A percentile compares a stretch with the other conserved stretches of the same genome.
These are phyloP conservation scores for Drosophila macrospina DNA, from an alignment of 2,888 invertebrate species.

Conservation along the genomic window DNA sequence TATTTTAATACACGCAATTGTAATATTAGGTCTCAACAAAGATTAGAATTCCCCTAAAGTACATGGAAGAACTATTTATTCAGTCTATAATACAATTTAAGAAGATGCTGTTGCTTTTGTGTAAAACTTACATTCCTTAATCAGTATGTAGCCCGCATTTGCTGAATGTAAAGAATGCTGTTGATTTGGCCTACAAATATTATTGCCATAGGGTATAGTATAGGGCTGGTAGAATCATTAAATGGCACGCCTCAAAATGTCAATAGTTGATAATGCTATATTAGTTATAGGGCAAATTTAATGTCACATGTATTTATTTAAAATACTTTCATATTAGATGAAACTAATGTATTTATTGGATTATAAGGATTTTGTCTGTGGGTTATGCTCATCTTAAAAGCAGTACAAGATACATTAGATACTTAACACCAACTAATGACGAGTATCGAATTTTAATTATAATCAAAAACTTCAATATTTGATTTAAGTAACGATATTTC, in stretches of 20 bases:
- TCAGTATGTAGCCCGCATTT: not conserved
- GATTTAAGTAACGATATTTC: not conserved
- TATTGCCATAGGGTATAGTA: no score
- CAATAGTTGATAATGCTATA: not conserved
- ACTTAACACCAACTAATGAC: no score
- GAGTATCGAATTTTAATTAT: not conserved
- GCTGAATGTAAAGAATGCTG: not conserved
- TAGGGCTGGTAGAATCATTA: not conserved
- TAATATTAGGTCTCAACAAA: not conserved
- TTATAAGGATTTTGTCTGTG: not conserved
- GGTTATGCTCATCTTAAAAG: no score
- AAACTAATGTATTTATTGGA: not conserved
- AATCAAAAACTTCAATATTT: not conserved
- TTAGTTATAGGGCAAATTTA: not conserved
- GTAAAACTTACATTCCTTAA: no score
- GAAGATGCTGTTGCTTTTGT: no score
- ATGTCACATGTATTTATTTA: no score
- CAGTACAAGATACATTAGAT: no score
- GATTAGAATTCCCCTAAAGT: conserved; percentile 11
- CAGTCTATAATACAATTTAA: not conserved
- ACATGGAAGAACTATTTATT: not conserved
- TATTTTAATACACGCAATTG: not conserved
- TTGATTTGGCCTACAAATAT: no score
- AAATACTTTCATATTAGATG: not conserved
- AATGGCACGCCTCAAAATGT: not conserved